These are phyloP conservation scores for Periplaneta americana DNA, from an alignment of 1,140 invertebrate genomes.

Conservation along the genomic window DNA sequence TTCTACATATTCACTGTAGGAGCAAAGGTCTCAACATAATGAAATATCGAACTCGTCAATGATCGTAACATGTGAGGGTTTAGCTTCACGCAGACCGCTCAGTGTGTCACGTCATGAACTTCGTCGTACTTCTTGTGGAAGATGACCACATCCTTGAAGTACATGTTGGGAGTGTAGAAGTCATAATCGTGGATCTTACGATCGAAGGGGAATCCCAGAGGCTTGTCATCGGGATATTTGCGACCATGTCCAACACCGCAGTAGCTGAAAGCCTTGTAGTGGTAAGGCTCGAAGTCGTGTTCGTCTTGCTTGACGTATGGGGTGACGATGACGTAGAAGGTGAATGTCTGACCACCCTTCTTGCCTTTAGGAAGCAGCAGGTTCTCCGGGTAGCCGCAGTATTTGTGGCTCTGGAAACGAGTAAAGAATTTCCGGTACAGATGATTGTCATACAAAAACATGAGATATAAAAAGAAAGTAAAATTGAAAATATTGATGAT, in stretches of 20 bases:
- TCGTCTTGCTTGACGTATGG: constrained; percentile 32
- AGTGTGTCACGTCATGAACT: background rate
- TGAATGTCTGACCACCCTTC: constrained; percentile 53
- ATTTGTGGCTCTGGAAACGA: constrained; percentile 22
- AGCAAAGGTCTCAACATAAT: too few species aligned
- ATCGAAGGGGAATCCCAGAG: constrained; percentile 32
- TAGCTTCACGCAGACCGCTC: background rate
- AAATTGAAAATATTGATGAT: too few species aligned
- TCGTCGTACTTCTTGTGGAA: constrained; percentile 24
- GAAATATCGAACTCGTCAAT: background rate
- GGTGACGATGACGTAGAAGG: constrained; percentile 52
- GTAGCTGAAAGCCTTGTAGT: constrained; percentile 22
- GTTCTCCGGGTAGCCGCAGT: constrained; percentile 53
- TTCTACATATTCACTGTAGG: too few species aligned
- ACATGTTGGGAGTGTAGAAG: constrained; percentile 42
- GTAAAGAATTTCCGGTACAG: too few species aligned
- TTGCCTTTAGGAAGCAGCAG: constrained; percentile 62
- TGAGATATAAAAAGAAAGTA: too few species aligned
- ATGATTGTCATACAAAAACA: too few species aligned
- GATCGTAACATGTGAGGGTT: background rate
- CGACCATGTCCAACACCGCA: constrained; percentile 23
- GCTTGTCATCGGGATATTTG: constrained; percentile 26
- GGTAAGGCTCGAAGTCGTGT: constrained; percentile 6
- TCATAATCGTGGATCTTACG: constrained; percentile 6
- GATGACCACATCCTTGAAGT: constrained; percentile 45